Percentiles rank a stretch among this genome's conserved stretches.
Evolutionary conservation across 2,888 invertebrate species (phyloP).

Genomic region (Drosophila falleni): DNA sequence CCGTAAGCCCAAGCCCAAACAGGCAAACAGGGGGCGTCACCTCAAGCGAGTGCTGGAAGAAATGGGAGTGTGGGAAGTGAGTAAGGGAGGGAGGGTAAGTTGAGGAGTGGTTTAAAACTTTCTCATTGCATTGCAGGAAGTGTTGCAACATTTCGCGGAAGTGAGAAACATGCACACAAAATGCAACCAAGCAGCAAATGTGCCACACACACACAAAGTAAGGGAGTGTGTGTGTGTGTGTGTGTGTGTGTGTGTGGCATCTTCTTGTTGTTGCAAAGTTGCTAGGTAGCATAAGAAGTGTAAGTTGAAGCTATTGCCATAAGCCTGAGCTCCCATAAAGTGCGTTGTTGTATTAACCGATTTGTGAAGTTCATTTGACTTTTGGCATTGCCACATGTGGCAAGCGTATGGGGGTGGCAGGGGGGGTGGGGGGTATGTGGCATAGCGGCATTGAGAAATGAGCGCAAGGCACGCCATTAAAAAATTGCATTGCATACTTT

Average conservation of each 20-base stretch:
- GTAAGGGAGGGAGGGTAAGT: neutral
- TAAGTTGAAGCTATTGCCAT: conserved; percentile 9
- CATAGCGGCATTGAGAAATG: conserved; percentile 27
- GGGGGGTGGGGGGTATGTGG: neutral
- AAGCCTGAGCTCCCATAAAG: conserved; percentile 41
- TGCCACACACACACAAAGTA: conserved; percentile 30
- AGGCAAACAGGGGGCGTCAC: conserved; percentile 13
- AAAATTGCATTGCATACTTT: conserved; percentile 9
- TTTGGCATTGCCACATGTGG: conserved; percentile 15
- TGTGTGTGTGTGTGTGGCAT: no score
- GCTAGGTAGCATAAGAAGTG: conserved; percentile 29
- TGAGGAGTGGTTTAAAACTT: conserved; percentile 42
- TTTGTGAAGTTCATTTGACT: conserved; percentile 61
- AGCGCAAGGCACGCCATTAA: conserved; percentile 31
- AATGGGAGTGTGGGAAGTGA: neutral
- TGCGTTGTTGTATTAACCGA: conserved; percentile 55
- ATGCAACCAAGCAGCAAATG: conserved; percentile 64
- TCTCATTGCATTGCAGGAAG: conserved; percentile 65
- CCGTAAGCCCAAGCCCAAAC: conserved; percentile 25
- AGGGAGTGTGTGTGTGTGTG: neutral
- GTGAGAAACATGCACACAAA: conserved; percentile 67
- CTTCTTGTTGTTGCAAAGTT: conserved; percentile 34
- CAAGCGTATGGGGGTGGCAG: neutral
- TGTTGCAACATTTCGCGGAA: conserved; percentile 69
- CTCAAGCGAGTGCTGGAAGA: neutral